Base-by-base conservation (phyloP, 2,888 invertebrate genomes). In the Netelia fuscicornis region DNA sequence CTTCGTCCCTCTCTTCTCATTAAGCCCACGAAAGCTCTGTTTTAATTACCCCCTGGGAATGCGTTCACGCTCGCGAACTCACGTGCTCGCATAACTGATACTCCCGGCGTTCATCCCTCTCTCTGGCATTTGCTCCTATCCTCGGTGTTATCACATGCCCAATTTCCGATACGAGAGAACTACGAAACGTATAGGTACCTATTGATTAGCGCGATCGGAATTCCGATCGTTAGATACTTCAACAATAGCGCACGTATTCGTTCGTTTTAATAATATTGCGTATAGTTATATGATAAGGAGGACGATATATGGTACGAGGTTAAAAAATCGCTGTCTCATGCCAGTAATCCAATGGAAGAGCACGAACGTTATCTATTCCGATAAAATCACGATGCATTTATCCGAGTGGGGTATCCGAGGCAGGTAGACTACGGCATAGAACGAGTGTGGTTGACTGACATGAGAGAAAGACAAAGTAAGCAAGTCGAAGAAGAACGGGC, bases 31-130 rank as follows among this genome's bases (percentile, higher is more conserved):
- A 25, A 25, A 62, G 67, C 64, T 78, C 70, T 10, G 70, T 58
- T 85, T 70, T 81, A 81, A 79, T 81, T 81, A 77, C 68, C 70
- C 81, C 17, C 77, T 74, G 77, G 68, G 64, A 81, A 77, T 70
- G 72, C 64, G 81, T 78, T 77, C 67, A 72, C 72, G 48, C 67
- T 56, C 56, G 62, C 68, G 37, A 23, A 13, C 70, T 65, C 74
- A 77, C 74, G 62, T 74, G 54, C 48, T 77, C 44, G 72, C 81
- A 72, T 81, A 81, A 84, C 62, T 81, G 60, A 74, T 48, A 68
- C 62, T 70, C 62, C 17, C 10, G 54, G 37, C 17, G 30, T 56
- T 62, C 56, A 37, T 44, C 78, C 58, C 79, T 67, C 52, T 13
- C 3, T 54, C 44, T 75, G 54, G 37, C 56, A 37, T 37, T 37